These are phyloP conservation scores for Epinotia brunnichana DNA, from an alignment of 2,888 invertebrate genomes.

Conservation along the genomic window DNA sequence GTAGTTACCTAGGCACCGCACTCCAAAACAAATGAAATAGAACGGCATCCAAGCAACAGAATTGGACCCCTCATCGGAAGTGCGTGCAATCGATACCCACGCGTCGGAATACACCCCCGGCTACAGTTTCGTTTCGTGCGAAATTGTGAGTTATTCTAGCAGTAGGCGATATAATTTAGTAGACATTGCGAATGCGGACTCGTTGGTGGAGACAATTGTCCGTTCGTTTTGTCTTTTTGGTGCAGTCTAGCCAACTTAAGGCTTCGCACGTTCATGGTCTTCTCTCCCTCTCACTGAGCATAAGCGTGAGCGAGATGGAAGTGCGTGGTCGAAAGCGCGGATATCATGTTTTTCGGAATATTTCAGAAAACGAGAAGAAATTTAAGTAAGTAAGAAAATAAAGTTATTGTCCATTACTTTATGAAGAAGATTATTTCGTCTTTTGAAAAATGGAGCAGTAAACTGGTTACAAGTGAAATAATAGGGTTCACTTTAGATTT, in stretches of 20 bases:
- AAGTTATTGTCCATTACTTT: no score
- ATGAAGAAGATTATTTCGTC: no score
- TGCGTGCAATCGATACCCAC: constrained; percentile 63
- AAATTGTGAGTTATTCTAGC: constrained; percentile 6
- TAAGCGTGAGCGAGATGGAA: no score
- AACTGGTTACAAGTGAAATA: no score
- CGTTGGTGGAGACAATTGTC: not conserved
- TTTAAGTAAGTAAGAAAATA: no score
- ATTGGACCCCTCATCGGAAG: constrained; percentile 56
- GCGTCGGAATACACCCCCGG: constrained; percentile 29
- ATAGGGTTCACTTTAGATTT: no score
- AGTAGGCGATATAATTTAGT: constrained; percentile 19
- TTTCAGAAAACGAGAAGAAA: no score
- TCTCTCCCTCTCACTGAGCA: no score
- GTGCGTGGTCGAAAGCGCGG: no score
- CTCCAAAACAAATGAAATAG: constrained; percentile 16
- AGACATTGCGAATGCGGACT: not conserved
- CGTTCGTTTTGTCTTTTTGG: not conserved
- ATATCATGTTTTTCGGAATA: no score
- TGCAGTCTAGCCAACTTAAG: not conserved
- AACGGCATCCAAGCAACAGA: constrained; percentile 28
- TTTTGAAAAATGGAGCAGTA: no score
- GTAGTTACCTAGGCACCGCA: constrained; percentile 22
- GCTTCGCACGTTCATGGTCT: no score
- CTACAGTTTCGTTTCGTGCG: constrained; percentile 3